Conservation (phyloP, 2,888 invertebrate genomes). For the Philereme transversata region DNA sequence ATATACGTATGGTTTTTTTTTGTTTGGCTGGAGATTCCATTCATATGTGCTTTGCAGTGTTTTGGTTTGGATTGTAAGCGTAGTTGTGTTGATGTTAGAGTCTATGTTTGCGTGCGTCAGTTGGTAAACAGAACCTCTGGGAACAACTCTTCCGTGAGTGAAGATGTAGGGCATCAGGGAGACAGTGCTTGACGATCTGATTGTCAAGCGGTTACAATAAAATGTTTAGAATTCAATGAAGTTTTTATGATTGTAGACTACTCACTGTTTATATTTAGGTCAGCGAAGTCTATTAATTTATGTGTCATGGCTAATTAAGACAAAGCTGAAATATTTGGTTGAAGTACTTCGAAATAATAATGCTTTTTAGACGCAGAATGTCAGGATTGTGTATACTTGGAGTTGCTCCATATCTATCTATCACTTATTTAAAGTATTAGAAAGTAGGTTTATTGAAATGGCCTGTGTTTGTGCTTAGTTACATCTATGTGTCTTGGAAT, state of each 20-base stretch:
- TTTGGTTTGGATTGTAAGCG: conserved; percentile 28
- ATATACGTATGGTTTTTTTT: conserved; percentile 18
- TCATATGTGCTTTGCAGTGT: conserved; percentile 24
- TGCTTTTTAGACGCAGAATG: too few species aligned
- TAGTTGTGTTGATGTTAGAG: conserved; percentile 30
- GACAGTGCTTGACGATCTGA: conserved; percentile 1
- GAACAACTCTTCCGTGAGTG: conserved; percentile 10
- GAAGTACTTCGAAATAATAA: too few species aligned
- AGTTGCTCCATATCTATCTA: too few species aligned
- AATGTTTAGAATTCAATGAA: background rate
- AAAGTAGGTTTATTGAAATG: too few species aligned
- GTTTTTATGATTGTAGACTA: background rate
- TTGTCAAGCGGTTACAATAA: conserved; percentile 2
- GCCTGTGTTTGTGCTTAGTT: too few species aligned
- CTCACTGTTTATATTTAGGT: conserved; percentile 4
- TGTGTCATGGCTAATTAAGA: conserved; percentile 12
- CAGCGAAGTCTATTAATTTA: conserved; percentile 6
- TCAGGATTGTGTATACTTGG: too few species aligned
- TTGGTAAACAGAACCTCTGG: conserved; percentile 36
- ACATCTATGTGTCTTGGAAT: too few species aligned
- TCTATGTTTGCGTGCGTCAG: conserved; percentile 28
- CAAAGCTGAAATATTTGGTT: background rate
- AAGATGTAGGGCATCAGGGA: conserved; percentile 14
- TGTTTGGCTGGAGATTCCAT: conserved; percentile 24
- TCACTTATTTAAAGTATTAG: too few species aligned